Base-by-base conservation (phyloP, 1,140 invertebrate species). In the Philotrypesis tridentata region DNA sequence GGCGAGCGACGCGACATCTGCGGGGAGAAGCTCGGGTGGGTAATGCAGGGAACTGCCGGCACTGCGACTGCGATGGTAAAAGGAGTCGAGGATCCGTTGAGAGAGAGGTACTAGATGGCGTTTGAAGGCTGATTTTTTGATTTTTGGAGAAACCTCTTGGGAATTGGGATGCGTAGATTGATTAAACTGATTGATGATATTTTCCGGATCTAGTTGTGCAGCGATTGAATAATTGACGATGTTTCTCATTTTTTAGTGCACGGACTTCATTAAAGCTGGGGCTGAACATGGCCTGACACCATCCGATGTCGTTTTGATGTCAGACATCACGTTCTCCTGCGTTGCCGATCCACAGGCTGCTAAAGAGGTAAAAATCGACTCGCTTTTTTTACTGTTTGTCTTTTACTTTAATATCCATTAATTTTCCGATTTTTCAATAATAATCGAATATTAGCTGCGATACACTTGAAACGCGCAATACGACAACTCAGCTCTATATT, bases 291-390 rank as follows among this genome's bases (percentile, higher is more conserved):
- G 93, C 27, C 91, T 94, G 83, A 98, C 97, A 17, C 98, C 98
- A 6, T 97, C 96, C 82, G 98, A 99, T 89, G 98, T 99, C 0
- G 95, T 99, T 5, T 93, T 95, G 72, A 95, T 95, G 68, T 96
- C 97, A 1, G 98, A 99, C 89, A 97, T 99, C 61, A 98, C 97
- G 37, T 99, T 99, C 89, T 97, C 96, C 1, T 99, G 98, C 90
- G 97, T 99, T 7, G 95, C 97, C 14, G 97, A 99, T 92, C 97
- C 97, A 21, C 94, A 96, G 87, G 97, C 97, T 75, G 96, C 97
- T 14, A 98, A 98, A 94, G 96, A 98, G 92, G 97, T 98, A 94
- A 93, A 92, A 91, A 7, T 21, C n/a, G n/a, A n/a, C n/a, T n/a
- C n/a, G n/a, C n/a, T n/a, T n/a, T n/a, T n/a, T n/a, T n/a, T n/a